Base-by-base conservation (phyloP, 2,888 invertebrate genomes). In the Podabrus alpinus region DNA sequence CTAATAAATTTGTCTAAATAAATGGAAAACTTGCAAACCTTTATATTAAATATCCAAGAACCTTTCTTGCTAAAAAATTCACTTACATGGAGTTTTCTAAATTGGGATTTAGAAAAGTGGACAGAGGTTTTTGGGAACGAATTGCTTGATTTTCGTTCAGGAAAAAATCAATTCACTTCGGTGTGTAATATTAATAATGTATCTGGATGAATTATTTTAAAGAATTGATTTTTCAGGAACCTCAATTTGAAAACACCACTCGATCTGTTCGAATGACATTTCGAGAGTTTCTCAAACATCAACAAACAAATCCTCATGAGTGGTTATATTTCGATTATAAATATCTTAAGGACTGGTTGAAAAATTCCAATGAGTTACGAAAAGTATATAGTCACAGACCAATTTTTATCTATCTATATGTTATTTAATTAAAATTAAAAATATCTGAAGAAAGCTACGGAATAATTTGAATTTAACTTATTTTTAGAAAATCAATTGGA, bases 301-400 rank as follows among this genome's bases (percentile, higher is more conserved):
- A 85, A 83, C 24, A 81, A 72, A 67, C 85, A 13, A 82, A 86
- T 19, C 85, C 84, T 68, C 83, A 90, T 3, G 89, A 91, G 78
- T 95, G 95, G 93, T 90, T 92, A 87, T 96, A 96, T 87, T 94
- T 94, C 87, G 95, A 95, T 87, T 96, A 96, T 84, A 95, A 95
- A 87, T 92, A 95, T 85, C 89, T 96, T 86, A 89, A 91, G 76
- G 90, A 93, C 75, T 92, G 94, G 90, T 92, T 94, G 83, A 84
- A 86, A 71, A 86, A 89, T 67, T 89, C 90, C 19, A 86, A 89
- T 75, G 89, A 92, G 79, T 84, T 94, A 69, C 86, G 89, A 79
- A 88, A 92, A 88, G 92, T 92, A 87, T 81, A 72, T 1, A 3
- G 16, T 13, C 1, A 16, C 11, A 13, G 13, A 13, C 16, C 4